Conservation (phyloP, 1,140 invertebrate genomes). For the Sitobion miscanthi region DNA sequence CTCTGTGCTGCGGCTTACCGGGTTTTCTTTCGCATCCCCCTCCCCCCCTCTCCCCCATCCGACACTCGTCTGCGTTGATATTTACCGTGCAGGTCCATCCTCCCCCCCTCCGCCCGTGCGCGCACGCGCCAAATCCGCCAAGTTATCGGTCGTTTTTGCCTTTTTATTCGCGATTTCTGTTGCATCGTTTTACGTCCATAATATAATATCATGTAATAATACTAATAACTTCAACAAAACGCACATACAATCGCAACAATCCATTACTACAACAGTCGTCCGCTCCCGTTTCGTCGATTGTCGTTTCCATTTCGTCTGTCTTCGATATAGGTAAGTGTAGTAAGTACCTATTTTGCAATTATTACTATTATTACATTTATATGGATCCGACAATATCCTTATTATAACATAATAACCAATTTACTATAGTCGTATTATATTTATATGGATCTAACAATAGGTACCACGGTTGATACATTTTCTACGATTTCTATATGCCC, state of each 20-base stretch:
- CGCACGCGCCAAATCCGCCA: neutral
- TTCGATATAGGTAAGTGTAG: neutral
- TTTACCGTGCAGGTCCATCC: neutral
- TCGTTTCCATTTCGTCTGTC: neutral
- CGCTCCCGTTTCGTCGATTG: neutral
- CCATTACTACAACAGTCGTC: neutral
- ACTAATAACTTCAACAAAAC: neutral
- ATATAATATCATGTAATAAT: neutral
- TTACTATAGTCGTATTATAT: too few species aligned
- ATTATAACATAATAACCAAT: too few species aligned
- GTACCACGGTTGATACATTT: neutral
- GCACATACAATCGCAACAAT: neutral
- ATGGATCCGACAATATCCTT: too few species aligned
- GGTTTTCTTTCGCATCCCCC: neutral
- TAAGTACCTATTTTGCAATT: too few species aligned
- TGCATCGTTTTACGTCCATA: neutral
- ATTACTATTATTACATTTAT: too few species aligned
- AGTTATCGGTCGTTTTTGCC: neutral
- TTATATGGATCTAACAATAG: too few species aligned
- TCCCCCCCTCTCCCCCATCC: neutral
- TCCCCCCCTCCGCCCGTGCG: neutral
- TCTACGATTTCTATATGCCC: neutral
- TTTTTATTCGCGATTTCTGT: neutral
- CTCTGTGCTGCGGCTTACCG: neutral
- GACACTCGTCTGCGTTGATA: neutral